Evolutionary conservation across 2,113 vertebrate genomes (phyloP).

Genomic region (Podarcis raffonei): DNA sequence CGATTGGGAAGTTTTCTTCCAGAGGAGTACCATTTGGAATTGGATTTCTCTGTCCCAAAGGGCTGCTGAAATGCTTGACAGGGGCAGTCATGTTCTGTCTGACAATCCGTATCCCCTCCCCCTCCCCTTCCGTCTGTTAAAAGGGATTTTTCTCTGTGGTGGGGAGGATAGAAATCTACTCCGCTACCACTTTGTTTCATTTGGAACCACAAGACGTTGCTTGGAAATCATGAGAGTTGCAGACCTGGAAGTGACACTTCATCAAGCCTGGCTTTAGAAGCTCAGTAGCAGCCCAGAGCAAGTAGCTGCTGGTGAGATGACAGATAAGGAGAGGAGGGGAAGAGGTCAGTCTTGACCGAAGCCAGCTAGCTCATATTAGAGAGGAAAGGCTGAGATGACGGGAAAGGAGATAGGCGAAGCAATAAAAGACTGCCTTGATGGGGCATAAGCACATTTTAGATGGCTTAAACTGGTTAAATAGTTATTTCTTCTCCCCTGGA

Average conservation of each 20-base stretch:
- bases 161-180: too few relatives aligned
- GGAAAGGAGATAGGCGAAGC: background rate
- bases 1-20: background rate
- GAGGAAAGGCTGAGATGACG: background rate
- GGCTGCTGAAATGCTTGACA: background rate
- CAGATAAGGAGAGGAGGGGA: background rate
- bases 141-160: background rate
- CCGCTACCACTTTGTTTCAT: background rate
- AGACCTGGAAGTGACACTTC: slow-evolving; percentile 12
- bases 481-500: background rate
- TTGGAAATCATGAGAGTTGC: background rate
- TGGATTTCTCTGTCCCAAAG: background rate
- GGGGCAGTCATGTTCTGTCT: too few relatives aligned
- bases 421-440: background rate
- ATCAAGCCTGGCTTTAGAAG: slow-evolving; percentile 4
- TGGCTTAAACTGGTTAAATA: background rate
- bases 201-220: background rate
- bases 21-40: background rate
- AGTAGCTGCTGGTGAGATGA: slow-evolving; percentile 12
- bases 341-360: slow-evolving; percentile 10
- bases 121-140: background rate
- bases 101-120: background rate
- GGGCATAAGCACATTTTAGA: background rate
- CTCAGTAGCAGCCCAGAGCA: background rate
- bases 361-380: background rate